These are phyloP conservation scores for Enteromius unitaeniatus DNA, from an alignment of 2,797 vertebrate species.

Conservation along the genomic window DNA sequence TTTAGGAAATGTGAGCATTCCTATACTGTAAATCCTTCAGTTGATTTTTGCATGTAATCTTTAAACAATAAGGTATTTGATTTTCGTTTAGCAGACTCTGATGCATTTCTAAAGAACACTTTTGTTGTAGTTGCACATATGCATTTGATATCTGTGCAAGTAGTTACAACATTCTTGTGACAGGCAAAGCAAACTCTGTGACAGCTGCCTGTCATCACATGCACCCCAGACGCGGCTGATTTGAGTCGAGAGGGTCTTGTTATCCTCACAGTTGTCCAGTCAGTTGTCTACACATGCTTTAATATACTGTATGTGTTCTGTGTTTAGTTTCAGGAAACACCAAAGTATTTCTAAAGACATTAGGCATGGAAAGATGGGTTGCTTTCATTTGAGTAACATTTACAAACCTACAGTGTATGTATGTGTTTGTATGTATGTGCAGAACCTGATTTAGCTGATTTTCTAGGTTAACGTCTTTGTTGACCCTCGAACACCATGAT, in stretches of 20 bases:
- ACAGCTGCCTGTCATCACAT: conserved; percentile 20
- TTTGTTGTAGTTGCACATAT: conserved; percentile 7
- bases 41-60: conserved; percentile 8
- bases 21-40: conserved; percentile 2
- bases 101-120: background rate
- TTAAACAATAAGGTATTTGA: background rate
- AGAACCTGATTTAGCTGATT: no score
- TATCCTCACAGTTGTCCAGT: conserved; percentile 1
- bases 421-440: background rate
- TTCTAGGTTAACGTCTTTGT: no score
- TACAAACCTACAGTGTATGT: background rate
- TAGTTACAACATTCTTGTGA: background rate
- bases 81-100: conserved; percentile 6
- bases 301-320: conserved; percentile 7
- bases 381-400: background rate
- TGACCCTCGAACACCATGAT: no score
- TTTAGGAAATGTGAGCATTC: conserved; percentile 11
- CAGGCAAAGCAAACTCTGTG: conserved; percentile 24
- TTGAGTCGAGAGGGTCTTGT: background rate
- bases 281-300: background rate
- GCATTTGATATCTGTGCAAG: conserved; percentile 8
- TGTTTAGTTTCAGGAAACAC: background rate
- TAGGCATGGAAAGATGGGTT: background rate
- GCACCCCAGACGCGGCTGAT: conserved; percentile 6
- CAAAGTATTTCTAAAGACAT: background rate